Evolutionary conservation across 2,888 invertebrate genomes (phyloP).

Genomic region (Tholera decimalis): DNA sequence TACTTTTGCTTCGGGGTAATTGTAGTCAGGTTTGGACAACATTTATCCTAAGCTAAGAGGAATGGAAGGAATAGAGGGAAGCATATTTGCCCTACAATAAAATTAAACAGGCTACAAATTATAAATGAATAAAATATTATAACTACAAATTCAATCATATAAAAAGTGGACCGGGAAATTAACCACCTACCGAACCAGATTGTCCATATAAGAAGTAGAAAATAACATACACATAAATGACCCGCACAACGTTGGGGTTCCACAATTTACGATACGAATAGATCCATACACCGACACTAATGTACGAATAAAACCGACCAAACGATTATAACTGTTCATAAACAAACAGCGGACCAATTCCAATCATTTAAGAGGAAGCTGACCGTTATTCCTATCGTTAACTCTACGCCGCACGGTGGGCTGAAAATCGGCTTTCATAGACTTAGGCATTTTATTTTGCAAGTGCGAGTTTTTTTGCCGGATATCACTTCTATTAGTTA

Average conservation of each 20-base stretch:
- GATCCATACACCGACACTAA: conserved; percentile 15
- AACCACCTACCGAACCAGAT: conserved; percentile 8
- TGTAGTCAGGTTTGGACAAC: too few species aligned
- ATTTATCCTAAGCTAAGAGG: too few species aligned
- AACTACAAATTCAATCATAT: neutral
- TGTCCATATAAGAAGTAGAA: conserved; percentile 14
- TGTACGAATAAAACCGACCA: conserved; percentile 32
- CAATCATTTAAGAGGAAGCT: conserved; percentile 49
- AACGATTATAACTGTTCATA: conserved; percentile 43
- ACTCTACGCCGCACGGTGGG: too few species aligned
- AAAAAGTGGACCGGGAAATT: conserved; percentile 1
- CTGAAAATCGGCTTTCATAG: too few species aligned
- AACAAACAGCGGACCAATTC: conserved; percentile 37
- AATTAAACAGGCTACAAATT: too few species aligned
- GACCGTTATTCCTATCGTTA: conserved; percentile 51
- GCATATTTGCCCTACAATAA: too few species aligned
- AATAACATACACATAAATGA: conserved; percentile 7
- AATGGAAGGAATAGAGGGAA: too few species aligned
- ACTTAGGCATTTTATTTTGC: too few species aligned
- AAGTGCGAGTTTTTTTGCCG: too few species aligned
- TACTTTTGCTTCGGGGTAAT: neutral
- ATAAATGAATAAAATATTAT: too few species aligned
- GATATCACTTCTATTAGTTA: too few species aligned
- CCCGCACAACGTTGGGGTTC: conserved; percentile 8
- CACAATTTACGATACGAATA: conserved; percentile 6